Evolutionary conservation across 2,888 invertebrate genomes (phyloP), one percentile per base, ranked within the genome.

Genomic region (Syritta pipiens): DNA sequence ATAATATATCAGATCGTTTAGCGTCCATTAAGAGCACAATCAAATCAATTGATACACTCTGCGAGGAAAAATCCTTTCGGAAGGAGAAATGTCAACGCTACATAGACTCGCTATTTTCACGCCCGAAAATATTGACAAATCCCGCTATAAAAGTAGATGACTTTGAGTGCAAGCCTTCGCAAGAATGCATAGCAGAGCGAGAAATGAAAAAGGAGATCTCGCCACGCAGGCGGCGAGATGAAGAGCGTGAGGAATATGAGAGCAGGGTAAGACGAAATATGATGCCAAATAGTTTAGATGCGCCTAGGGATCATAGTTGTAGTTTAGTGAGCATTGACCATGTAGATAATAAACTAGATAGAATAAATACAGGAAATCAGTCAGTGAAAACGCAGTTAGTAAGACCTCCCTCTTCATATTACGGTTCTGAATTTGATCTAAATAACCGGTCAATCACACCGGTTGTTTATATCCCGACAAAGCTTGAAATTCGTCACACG

Each of bases 281-380:
- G 84, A 86, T 88, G 84, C 86, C 87, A 86, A 88, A 87, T 86
- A 84, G 85, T 86, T 84, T 84, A 83, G 84, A 85, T 84, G 84
- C 85, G 83, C 83, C 83, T 87, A 87, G 86, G 83, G 84, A 84
- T 82, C 82, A 84, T 84, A 85, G 85, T 67, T 74, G 79, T 84
- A 85, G 84, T 83, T 83, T 87, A 88, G 87, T 84, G 84, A 86
- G 87, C 85, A 57, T 46, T 59, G 49, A 57, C 40, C 86, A 87
- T 86, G 88, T 87, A 88, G 87, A 87, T 87, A 87, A 86, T 83
- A 86, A 87, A 86, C 86, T 88, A 86, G 86, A 86, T 84, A 84
- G 85, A 71, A 79, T 74, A 49, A 85, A 85, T 84, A 83, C 84
- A 81, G 83, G 83, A n/a, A 69, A 69, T 35, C 60, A 81, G n/a